Base-by-base conservation (phyloP, 92 coral and sea anemone genomes). In the Diadumene lineata region DNA sequence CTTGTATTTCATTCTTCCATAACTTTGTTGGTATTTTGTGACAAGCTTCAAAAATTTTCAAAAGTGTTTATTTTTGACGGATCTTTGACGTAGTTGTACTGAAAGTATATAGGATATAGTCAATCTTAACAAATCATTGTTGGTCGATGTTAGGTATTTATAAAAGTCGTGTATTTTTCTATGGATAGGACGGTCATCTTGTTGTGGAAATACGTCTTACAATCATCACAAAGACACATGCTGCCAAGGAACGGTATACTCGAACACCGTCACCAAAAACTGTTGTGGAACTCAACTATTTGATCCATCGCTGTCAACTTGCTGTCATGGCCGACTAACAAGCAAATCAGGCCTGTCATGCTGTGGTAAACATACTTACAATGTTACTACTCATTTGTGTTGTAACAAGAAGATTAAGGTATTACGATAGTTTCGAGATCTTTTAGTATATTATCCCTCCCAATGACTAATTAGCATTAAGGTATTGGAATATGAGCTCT, bases 191-290 rank as follows among this genome's bases (percentile, higher is more conserved):
- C 26, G 51, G 44, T 28, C 50, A 23, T 19, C 67, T 2, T 78
- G 83, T 25, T 78, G 83, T 69, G 83, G 83, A 24, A 15, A 4
- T 38, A 68, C 16, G 1, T 78, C 83, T 56, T 78, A 31, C 67
- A 78, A 78, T 31, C 68, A 60, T 3, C 24, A 78, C 30, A 68
- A 68, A 44, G 83, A 78, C 27, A 68, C 67, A 0, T 78, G 83
- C 61, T 78, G 83, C 46, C 21, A 55, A 6, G 31, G 58, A 22
- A 38, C 9, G 1, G 21, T 78, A 18, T 43, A 69, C 69, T 24
- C 11, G 18, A 31, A 78, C 67, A 69, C 60, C 34, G 46, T 58
- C 56, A 68, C 68, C 24, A 56, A 58, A 32, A 25, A 56, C 2
- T 78, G 83, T 60, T 78, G 83, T 43, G 31, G 69, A 7, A 78